phyloP scores from a whole-genome alignment of 1,140 invertebrate species.

The Ooceraea biroi region DNA sequence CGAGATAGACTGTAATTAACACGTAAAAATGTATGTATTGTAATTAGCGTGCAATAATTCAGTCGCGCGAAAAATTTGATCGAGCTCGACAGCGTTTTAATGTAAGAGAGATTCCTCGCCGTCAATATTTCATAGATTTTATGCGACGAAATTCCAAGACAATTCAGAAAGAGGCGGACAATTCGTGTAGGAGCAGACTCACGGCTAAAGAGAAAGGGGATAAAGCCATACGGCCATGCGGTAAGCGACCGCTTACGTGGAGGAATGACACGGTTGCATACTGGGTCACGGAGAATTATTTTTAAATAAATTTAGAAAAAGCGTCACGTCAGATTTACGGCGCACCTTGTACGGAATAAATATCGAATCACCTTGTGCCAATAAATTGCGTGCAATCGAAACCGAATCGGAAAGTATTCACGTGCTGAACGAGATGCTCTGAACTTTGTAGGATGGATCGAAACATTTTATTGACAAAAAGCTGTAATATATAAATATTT shows the following conservation, averaged over 20 bases:
- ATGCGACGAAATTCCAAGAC: background rate
- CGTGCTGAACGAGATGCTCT: background rate
- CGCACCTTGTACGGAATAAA: conserved; percentile 12
- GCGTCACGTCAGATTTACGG: conserved; percentile 20
- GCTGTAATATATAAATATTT: no score
- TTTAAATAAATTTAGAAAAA: conserved; percentile 49
- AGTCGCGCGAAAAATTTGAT: background rate
- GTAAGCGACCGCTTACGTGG: conserved; percentile 18
- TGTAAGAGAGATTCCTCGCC: background rate
- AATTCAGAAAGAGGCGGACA: background rate
- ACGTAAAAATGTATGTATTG: no score
- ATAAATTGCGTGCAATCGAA: background rate
- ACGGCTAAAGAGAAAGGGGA: conserved; percentile 49
- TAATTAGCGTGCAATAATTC: background rate
- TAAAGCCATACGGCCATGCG: conserved; percentile 25
- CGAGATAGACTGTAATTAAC: background rate
- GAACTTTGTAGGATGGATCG: background rate
- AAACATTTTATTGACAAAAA: background rate
- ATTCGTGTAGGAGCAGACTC: background rate
- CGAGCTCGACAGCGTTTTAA: background rate
- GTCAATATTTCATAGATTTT: background rate
- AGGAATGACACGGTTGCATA: conserved; percentile 42
- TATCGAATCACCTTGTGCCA: background rate
- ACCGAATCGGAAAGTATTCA: background rate
- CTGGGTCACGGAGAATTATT: conserved; percentile 15